Evolutionary conservation across 1,140 invertebrate species (phyloP), one percentile per base, ranked within the genome.

Genomic region (Zaprionus africanus): DNA sequence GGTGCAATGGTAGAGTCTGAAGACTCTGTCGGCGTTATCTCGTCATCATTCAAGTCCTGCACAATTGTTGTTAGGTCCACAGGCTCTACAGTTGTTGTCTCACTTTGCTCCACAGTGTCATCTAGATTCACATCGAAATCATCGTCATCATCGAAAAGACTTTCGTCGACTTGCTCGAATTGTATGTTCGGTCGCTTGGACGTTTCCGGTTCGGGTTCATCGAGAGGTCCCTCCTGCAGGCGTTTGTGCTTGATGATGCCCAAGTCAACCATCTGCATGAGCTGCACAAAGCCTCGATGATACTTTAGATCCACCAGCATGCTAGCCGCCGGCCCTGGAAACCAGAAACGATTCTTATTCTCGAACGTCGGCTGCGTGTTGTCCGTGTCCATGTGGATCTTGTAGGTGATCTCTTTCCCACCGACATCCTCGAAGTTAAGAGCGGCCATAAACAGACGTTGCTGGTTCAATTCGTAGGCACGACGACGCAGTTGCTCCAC

Each of bases 351-450:
- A 93, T 95, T 91, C 93, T 94, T 41, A 94, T 84, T 92, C 94
- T 93, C 92, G 15, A 92, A 94, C 0, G 95, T 95, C 0, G 95
- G 94, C 12, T 95, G 95, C 3, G 95, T 94, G 72, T 95, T 95
- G 63, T 96, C 95, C 13, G 95, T 94, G 78, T 96, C 95, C 95
- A 96, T 95, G 61, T 95, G 93, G 43, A 96, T 94, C 81, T 95
- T 95, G 76, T 96, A 96, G 17, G 68, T 75, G 4, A 87, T 64
- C 43, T 91, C 59, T 54, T 90, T 87, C 11, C 69, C 65, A n/a
- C 81, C 76, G 6, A 86, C 73, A 5, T 93, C 76, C 28, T 91
- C 80, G 51, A 93, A 90, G 54, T 90, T 91, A 7, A 93, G 60
- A 0, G 87, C 92, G 11, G 87, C 92, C 49, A 88, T 51, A 26